phyloP scores from a whole-genome alignment of 1,140 invertebrate species.

The Achroia grisella region DNA sequence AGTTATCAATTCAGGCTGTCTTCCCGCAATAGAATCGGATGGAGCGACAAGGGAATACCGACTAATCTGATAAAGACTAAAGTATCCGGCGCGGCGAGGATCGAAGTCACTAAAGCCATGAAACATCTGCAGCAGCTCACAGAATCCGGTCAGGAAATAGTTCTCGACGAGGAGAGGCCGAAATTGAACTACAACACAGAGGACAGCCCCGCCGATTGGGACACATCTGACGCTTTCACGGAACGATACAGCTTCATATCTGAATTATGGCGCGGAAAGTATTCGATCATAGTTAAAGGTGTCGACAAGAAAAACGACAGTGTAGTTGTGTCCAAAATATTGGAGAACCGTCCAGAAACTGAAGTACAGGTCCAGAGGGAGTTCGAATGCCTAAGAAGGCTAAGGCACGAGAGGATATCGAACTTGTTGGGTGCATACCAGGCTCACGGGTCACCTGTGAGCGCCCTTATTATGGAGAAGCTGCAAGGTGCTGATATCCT shows the following conservation, averaged over 20 bases:
- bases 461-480: conserved; percentile 88
- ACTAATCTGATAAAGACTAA: conserved; percentile 82
- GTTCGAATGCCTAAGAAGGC: conserved; percentile 84
- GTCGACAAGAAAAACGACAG: conserved; percentile 82
- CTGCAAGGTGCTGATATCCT: conserved; percentile 93
- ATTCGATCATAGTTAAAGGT: conserved; percentile 89
- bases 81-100: conserved; percentile 77
- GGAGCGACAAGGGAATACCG: conserved; percentile 87
- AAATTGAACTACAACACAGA: conserved; percentile 85
- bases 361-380: conserved; percentile 82
- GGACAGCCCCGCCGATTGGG: conserved; percentile 82
- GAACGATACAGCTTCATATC: conserved; percentile 89
- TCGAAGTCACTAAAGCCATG: conserved; percentile 86
- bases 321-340: conserved; percentile 85
- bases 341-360: conserved; percentile 80
- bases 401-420: conserved; percentile 91
- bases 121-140: conserved; percentile 88
- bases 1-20: conserved; percentile 92
- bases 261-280: conserved; percentile 87
- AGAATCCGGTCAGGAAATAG: conserved; percentile 83
- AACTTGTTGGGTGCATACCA: conserved; percentile 83
- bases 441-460: conserved; percentile 77
- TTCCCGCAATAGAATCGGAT: conserved; percentile 94
- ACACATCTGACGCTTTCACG: conserved; percentile 76
- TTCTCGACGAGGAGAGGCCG: conserved; percentile 77